A percentile compares a stretch with the other conserved stretches of the same genome.
Evolutionary conservation across 2,113 vertebrate species (phyloP).

Genomic region (Carettochelys insculpta): DNA sequence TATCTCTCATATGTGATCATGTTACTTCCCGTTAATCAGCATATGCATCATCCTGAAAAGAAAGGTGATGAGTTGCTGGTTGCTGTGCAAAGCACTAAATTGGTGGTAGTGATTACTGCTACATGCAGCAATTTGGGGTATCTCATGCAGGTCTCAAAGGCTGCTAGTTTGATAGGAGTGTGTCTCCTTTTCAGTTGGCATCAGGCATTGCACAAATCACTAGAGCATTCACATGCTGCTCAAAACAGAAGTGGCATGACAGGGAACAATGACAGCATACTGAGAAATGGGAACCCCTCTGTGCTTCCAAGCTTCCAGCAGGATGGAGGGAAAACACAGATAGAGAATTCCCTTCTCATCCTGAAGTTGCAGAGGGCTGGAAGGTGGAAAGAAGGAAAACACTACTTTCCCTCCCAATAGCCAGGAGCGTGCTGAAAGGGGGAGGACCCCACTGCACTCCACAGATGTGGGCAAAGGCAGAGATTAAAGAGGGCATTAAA

Average conservation of each 20-base stretch:
- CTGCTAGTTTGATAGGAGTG: neutral
- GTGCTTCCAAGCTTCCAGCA: neutral
- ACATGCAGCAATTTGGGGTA: neutral
- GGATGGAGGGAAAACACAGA: neutral
- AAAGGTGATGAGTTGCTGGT: rapidly evolving
- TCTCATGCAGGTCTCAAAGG: neutral
- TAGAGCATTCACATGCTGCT: neutral
- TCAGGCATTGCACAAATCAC: neutral
- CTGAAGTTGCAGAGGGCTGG: neutral
- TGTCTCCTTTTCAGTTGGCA: neutral
- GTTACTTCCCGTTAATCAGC: neutral
- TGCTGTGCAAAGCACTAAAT: neutral
- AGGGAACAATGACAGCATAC: neutral
- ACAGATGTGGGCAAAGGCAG: neutral
- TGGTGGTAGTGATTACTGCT: too few species aligned
- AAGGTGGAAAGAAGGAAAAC: neutral
- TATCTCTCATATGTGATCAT: neutral
- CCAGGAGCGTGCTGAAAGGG: neutral
- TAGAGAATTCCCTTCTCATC: neutral
- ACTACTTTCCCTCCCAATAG: neutral
- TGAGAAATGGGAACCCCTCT: rapidly evolving
- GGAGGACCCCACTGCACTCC: neutral
- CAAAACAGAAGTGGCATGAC: neutral
- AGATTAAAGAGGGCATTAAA: neutral
- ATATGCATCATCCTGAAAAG: neutral